phyloP scores from a whole-genome alignment of 2,113 vertebrate genomes.

The Proteles cristata region DNA sequence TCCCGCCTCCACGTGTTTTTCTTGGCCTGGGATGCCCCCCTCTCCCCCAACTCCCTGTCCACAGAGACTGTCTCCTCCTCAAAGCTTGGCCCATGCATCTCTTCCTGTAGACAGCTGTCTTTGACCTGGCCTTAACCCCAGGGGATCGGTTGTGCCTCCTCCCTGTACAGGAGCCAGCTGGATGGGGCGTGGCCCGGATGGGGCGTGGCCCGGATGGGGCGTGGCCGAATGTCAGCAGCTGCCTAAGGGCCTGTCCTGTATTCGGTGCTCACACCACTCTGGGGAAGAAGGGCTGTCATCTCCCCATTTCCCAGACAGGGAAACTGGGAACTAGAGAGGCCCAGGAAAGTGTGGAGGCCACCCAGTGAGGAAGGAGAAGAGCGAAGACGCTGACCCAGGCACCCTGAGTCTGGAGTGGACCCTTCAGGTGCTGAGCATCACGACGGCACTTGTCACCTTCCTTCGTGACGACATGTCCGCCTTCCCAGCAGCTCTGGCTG shows the following conservation, averaged over 20 bases:
- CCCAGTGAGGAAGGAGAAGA: fast-evolving
- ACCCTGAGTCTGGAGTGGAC: not conserved
- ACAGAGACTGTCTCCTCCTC: not conserved
- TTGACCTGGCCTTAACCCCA: too few relatives aligned
- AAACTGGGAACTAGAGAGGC: not conserved
- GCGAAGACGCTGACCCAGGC: fast-evolving
- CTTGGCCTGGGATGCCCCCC: not conserved
- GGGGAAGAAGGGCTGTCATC: not conserved
- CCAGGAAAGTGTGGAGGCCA: not conserved
- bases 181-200: too few relatives aligned
- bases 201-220: fast-evolving
- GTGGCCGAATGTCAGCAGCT: fast-evolving
- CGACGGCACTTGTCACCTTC: fast-evolving
- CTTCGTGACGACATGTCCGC: fast-evolving
- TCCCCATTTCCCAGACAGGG: not conserved
- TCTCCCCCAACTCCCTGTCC: not conserved
- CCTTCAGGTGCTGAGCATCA: fast-evolving
- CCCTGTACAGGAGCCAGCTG: not conserved
- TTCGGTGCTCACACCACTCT: not conserved
- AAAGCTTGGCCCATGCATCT: not conserved
- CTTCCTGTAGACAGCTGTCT: not conserved
- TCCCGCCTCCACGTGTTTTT: not conserved
- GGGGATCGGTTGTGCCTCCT: fast-evolving
- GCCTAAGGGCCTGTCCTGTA: fast-evolving
- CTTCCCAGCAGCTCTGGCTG: not conserved